A percentile compares a stretch with the other conserved stretches of the same genome.
phyloP scores from a whole-genome alignment of 1,140 invertebrate species.

The Macrobrachium rosenbergii region DNA sequence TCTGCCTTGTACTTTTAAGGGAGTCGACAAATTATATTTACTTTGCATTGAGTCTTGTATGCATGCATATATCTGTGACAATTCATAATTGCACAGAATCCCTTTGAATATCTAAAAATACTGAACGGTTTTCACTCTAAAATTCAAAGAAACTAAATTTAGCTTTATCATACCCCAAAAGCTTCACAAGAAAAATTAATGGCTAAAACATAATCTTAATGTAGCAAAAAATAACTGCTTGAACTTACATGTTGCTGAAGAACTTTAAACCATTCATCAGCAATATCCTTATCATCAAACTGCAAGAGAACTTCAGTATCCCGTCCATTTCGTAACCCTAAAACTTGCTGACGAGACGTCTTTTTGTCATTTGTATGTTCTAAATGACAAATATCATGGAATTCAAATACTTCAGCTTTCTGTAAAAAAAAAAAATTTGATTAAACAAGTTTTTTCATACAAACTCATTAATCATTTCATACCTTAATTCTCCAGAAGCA shows the following conservation, averaged over 20 bases:
- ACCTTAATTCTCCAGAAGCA: too few relatives aligned
- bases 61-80: too few relatives aligned
- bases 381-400: slow-evolving; percentile 23
- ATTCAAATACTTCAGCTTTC: slow-evolving; percentile 53
- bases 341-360: slow-evolving; percentile 47
- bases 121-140: too few relatives aligned
- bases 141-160: too few relatives aligned
- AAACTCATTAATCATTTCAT: background rate
- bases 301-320: slow-evolving; percentile 50
- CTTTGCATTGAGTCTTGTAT: too few relatives aligned
- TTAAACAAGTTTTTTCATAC: background rate
- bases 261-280: slow-evolving; percentile 34
- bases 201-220: background rate
- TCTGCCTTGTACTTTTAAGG: too few relatives aligned
- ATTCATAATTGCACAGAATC: too few relatives aligned
- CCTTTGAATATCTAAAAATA: too few relatives aligned
- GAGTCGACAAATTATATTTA: too few relatives aligned
- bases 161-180: too few relatives aligned
- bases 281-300: slow-evolving; percentile 53
- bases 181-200: too few relatives aligned
- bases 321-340: slow-evolving; percentile 38
- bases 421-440: slow-evolving; percentile 13
- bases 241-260: slow-evolving; percentile 46
- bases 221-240: background rate
- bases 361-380: slow-evolving; percentile 50